A percentile compares a stretch with the other conserved stretches of the same genome.
Conservation (phyloP, 2,888 invertebrate species). For the Scaptomyza reducta region DNA sequence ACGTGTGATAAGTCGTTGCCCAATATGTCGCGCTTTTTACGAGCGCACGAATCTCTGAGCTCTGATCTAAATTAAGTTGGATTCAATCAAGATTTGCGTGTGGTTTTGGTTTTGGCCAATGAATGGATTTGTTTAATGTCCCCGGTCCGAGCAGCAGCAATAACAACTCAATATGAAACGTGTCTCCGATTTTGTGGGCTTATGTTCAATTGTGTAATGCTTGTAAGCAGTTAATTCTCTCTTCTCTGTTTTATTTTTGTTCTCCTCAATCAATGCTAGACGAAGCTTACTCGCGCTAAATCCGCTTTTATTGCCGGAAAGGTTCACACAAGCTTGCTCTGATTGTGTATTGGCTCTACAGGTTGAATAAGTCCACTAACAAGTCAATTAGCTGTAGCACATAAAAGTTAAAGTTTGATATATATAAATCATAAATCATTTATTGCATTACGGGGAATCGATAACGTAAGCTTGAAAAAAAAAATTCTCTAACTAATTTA, state of each 20-base stretch:
- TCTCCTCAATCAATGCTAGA: slow-evolving; percentile 11
- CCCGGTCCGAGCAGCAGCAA: slow-evolving; percentile 26
- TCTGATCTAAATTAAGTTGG: slow-evolving; percentile 78
- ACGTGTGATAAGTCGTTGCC: slow-evolving; percentile 75
- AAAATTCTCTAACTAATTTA: too few species aligned
- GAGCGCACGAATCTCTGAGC: slow-evolving; percentile 74
- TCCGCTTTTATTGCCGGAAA: slow-evolving; percentile 17
- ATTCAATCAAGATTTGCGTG: slow-evolving; percentile 78
- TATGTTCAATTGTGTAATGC: slow-evolving; percentile 53
- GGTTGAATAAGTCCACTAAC: slow-evolving; percentile 11
- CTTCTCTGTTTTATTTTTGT: slow-evolving; percentile 16
- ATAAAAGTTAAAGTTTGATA: neutral
- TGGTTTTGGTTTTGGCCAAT: slow-evolving; percentile 32
- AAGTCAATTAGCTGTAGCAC: neutral
- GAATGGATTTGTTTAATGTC: slow-evolving; percentile 77
- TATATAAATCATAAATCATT: neutral
- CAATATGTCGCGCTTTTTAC: slow-evolving; percentile 79
- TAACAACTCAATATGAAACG: slow-evolving; percentile 73
- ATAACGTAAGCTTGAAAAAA: too few species aligned
- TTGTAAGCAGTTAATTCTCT: slow-evolving; percentile 59
- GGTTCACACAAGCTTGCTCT: slow-evolving; percentile 19
- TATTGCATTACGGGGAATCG: neutral
- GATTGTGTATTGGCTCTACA: slow-evolving; percentile 23
- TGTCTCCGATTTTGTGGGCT: slow-evolving; percentile 62
- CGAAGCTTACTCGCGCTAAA: slow-evolving; percentile 29